Base-by-base conservation (phyloP, 1,140 invertebrate species). In the Lanistes nyassanus region DNA sequence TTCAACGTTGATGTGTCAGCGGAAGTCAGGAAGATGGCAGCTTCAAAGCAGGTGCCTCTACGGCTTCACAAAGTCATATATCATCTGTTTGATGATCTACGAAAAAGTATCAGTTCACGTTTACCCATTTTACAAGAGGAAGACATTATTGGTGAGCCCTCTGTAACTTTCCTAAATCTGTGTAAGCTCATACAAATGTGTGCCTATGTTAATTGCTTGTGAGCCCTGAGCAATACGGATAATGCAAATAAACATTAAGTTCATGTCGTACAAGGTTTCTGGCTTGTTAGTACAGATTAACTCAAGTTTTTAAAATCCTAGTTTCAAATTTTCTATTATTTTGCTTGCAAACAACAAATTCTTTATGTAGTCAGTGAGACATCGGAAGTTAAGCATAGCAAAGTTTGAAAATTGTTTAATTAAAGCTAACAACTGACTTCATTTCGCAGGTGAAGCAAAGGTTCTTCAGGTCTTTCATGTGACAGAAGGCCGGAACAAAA, bases 51-150 rank as follows among this genome's bases (percentile, higher is more conserved):
- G 21, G 90, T 97, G 23, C 62, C 83, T 2, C 90, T 98, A 62
- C 93, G 92, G 82, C 80, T 90, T 53, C 92, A 93, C 86, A 97
- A 97, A 88, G 92, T 99, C 16, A 98, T 99, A 79, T 98, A 98
- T 88, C 94, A 94, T 82, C 89, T 98, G 56, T 92, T 98, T 16
- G 96, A 98, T 85, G 94, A 97, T 89, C 83, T 99, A 0, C 96
- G 95, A 85, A 90, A 92, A 67, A 93, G 96, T 88, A 92, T 98
- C 29, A 94, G 91, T 80, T 89, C 86, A n/a, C 90, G 91, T 83
- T 89, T 98, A 80, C 96, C 96, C 1, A 78, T 88, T 29, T 84
- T 92, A 62, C 91, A 94, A 75, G 91, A 92, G 29, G 96, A 98
- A 89, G 93, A 97, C 85, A 75, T 93, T 56, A 77, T 95, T 76